These are phyloP conservation scores for Masticophis lateralis DNA, from an alignment of 2,797 vertebrate species.

Conservation along the genomic window DNA sequence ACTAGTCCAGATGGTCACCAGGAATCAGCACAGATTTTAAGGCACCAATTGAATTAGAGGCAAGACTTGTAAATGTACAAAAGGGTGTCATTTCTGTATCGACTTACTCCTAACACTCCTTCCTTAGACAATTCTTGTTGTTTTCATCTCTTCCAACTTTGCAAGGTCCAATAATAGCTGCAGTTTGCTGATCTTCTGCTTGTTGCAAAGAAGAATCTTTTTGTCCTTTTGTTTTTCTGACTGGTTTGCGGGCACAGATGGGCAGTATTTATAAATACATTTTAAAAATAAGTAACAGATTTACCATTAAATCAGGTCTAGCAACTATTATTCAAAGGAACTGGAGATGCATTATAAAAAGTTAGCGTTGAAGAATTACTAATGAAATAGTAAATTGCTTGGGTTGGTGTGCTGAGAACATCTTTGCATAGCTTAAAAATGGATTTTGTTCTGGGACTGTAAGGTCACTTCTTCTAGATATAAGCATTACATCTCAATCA, in stretches of 20 bases:
- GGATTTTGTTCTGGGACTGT: background rate
- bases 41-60: background rate
- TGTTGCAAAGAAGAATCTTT: background rate
- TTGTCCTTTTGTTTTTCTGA: background rate
- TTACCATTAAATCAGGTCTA: background rate
- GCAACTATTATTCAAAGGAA: background rate
- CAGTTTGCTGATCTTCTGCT: background rate
- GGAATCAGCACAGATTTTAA: background rate
- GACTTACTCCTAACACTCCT: background rate
- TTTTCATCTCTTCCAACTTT: background rate
- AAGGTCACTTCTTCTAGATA: background rate
- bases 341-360: background rate
- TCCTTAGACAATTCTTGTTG: too few relatives aligned
- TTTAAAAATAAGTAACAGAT: background rate
- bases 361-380: background rate
- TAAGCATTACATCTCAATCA: background rate
- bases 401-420: background rate
- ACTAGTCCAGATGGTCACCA: background rate
- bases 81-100: background rate
- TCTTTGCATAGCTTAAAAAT: background rate
- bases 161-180: background rate
- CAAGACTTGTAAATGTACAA: background rate
- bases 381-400: background rate
- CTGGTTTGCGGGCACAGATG: background rate
- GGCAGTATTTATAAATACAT: background rate